Percentiles rank a stretch among this genome's conserved stretches.
These are phyloP conservation scores for Maconellicoccus hirsutus DNA, from an alignment of 1,140 invertebrate genomes.

Conservation along the genomic window DNA sequence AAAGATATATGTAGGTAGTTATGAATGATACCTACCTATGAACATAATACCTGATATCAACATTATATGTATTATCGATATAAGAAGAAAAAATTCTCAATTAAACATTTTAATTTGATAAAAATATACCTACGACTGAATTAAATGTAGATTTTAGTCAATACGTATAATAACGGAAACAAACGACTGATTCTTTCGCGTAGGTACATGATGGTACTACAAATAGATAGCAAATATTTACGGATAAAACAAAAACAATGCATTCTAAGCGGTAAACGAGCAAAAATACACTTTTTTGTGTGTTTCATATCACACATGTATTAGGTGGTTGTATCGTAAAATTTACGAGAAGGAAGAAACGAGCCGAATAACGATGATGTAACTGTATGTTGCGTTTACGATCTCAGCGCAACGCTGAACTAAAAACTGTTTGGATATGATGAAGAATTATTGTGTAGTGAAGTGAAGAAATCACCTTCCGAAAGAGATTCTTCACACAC, in stretches of 20 bases:
- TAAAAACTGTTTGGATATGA: not conserved
- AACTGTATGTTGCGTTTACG: not conserved
- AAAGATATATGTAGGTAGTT: no score
- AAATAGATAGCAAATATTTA: not conserved
- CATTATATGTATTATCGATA: no score
- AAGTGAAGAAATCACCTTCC: conserved; percentile 3
- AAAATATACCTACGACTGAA: no score
- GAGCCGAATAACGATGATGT: conserved; percentile 7
- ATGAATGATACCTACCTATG: no score
- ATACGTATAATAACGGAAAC: no score
- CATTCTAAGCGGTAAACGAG: not conserved
- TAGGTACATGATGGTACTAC: not conserved
- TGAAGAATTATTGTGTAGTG: not conserved
- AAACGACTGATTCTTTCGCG: no score
- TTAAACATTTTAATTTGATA: no score
- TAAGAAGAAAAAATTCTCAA: no score
- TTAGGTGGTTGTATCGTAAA: not conserved
- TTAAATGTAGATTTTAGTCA: no score
- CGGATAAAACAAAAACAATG: not conserved
- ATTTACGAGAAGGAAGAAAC: not conserved
- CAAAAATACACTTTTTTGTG: not conserved
- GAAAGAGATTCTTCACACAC: conserved; percentile 7
- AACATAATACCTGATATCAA: no score
- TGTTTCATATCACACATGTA: not conserved
- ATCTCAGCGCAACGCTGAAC: not conserved